Percentiles rank a stretch among this genome's conserved stretches.
These are phyloP conservation scores for Thymelicus acteon DNA, from an alignment of 2,888 invertebrate genomes.

Conservation along the genomic window DNA sequence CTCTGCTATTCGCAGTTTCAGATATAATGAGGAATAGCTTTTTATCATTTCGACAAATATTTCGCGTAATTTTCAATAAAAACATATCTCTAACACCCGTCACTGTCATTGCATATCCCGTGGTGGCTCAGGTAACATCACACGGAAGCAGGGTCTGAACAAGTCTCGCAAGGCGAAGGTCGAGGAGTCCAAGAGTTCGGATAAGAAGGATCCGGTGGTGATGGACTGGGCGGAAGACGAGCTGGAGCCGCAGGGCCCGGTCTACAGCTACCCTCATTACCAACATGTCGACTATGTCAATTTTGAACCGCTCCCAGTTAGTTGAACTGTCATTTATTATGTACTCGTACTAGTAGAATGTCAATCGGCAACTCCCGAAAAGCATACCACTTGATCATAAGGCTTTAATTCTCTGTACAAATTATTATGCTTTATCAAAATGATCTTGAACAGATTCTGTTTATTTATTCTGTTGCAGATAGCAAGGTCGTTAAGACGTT, in stretches of 20 bases:
- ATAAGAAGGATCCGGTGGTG: constrained; percentile 52
- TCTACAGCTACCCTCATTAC: constrained; percentile 56
- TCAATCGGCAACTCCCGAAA: constrained; percentile 29
- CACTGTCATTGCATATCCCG: constrained; percentile 3
- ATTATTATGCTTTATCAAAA: not conserved
- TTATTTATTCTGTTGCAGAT: too few species aligned
- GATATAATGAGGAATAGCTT: not conserved
- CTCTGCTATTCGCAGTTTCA: too few species aligned
- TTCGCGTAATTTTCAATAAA: not conserved
- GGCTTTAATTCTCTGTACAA: not conserved
- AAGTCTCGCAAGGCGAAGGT: constrained; percentile 57
- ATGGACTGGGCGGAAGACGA: constrained; percentile 63
- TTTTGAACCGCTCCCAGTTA: constrained; percentile 78
- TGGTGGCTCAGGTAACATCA: constrained; percentile 62
- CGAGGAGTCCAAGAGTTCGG: constrained; percentile 61
- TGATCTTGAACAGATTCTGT: too few species aligned
- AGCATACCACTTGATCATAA: constrained; percentile 55
- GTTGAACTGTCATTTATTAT: constrained; percentile 46
- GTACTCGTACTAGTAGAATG: constrained; percentile 40
- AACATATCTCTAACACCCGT: not conserved
- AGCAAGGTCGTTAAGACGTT: too few species aligned
- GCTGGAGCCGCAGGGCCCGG: constrained; percentile 49
- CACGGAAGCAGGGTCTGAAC: constrained; percentile 67
- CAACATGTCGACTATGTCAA: constrained; percentile 72
- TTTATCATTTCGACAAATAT: not conserved